phyloP scores from a whole-genome alignment of 2,888 invertebrate genomes.

The Protophormia terraenovae region DNA sequence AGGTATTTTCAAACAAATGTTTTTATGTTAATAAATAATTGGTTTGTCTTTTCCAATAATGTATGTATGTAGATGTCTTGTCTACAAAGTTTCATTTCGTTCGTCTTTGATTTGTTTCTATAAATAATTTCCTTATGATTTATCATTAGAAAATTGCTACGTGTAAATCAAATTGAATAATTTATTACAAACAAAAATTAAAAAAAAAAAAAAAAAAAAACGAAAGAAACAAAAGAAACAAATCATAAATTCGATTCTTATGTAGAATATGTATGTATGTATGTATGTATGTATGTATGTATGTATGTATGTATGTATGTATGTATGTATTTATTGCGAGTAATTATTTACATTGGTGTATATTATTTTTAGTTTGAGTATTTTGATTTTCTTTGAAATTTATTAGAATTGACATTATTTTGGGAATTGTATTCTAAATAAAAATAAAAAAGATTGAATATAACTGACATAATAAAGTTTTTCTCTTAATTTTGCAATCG shows the following conservation, averaged over 20 bases:
- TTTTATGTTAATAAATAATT: constrained; percentile 41
- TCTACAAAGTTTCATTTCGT: constrained; percentile 27
- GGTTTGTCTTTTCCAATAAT: neutral
- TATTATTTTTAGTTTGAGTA: neutral
- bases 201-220: neutral
- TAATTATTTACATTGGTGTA: no score
- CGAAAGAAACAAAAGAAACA: neutral
- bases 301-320: neutral
- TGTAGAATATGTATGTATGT: neutral
- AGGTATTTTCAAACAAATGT: constrained; percentile 22
- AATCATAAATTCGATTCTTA: constrained; percentile 10
- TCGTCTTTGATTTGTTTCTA: neutral
- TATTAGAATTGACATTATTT: constrained; percentile 56
- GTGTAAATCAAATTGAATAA: constrained; percentile 58
- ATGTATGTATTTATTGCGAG: no score
- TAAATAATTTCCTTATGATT: constrained; percentile 32
- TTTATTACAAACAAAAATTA: constrained; percentile 36
- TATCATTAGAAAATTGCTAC: constrained; percentile 48
- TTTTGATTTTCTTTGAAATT: constrained; percentile 34
- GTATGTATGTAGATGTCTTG: neutral
- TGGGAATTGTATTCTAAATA: constrained; percentile 44
- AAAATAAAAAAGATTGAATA: constrained; percentile 8
- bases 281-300: neutral
- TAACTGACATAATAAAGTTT: constrained; percentile 34
- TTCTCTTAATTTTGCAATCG: neutral